phyloP scores from a whole-genome alignment of 2,888 invertebrate species.

The Drosophila rellima region DNA sequence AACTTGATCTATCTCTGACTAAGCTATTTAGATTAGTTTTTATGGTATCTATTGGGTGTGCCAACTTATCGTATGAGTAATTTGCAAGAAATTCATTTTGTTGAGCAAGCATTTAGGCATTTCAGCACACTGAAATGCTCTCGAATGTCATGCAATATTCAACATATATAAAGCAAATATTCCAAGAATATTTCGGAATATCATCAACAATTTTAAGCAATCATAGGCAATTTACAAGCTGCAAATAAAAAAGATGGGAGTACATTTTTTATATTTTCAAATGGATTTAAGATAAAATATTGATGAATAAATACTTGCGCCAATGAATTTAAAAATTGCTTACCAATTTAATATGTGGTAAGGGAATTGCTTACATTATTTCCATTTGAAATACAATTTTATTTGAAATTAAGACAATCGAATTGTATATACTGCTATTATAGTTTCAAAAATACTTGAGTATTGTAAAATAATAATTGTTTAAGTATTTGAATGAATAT shows the following conservation, averaged over 20 bases:
- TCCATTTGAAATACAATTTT: too few relatives aligned
- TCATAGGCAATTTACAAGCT: background rate
- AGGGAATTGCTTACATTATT: too few relatives aligned
- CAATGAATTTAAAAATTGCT: background rate
- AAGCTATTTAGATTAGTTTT: slow-evolving; percentile 15
- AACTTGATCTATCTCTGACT: slow-evolving; percentile 15
- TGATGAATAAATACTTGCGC: background rate
- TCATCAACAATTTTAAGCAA: background rate
- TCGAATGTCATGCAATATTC: slow-evolving; percentile 1
- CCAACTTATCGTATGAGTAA: slow-evolving; percentile 13
- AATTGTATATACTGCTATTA: too few relatives aligned
- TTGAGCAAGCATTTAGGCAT: slow-evolving; percentile 21
- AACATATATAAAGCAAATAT: background rate
- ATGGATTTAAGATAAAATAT: background rate
- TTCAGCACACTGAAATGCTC: slow-evolving; percentile 3
- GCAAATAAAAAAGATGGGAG: background rate
- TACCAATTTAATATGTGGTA: background rate
- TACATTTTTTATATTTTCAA: background rate
- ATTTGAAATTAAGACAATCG: too few relatives aligned
- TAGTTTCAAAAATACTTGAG: too few relatives aligned
- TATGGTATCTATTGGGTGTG: background rate
- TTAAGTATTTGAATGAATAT: too few relatives aligned
- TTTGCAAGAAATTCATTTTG: slow-evolving; percentile 21
- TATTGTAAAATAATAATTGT: too few relatives aligned
- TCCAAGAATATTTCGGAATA: background rate